phyloP scores from a whole-genome alignment of 2,113 vertebrate genomes.

The Onychorhynchus coronatus region DNA sequence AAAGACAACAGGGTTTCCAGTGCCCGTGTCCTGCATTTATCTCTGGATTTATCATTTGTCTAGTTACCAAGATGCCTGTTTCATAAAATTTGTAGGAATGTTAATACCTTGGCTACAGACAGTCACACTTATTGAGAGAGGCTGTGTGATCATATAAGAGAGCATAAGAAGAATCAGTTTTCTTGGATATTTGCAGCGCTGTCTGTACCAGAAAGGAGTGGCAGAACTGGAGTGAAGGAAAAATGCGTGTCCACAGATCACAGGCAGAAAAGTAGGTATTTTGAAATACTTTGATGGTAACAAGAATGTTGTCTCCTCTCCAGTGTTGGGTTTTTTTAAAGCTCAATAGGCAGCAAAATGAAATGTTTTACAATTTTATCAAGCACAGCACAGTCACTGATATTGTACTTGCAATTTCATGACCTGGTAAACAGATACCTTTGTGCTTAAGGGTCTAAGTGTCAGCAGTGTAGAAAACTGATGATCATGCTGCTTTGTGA shows the following conservation, averaged over 20 bases:
- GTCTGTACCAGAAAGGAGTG: neutral
- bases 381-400: slow-evolving; percentile 12
- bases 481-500: slow-evolving; percentile 20
- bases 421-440: slow-evolving; percentile 49
- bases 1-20: neutral
- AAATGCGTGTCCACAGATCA: neutral
- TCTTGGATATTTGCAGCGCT: neutral
- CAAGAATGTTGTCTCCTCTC: neutral
- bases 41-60: neutral
- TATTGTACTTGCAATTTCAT: slow-evolving; percentile 57
- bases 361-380: neutral
- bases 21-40: neutral
- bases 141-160: neutral
- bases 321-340: neutral
- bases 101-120: neutral
- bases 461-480: slow-evolving; percentile 14
- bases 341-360: slow-evolving; percentile 50
- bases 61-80: neutral
- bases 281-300: neutral
- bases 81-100: neutral
- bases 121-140: neutral
- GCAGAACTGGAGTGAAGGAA: neutral
- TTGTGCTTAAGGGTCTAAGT: slow-evolving; percentile 22
- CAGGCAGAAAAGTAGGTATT: neutral
- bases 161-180: neutral